These are phyloP conservation scores for Ochotona princeps DNA, from an alignment of 2,113 vertebrate species.

Conservation along the genomic window DNA sequence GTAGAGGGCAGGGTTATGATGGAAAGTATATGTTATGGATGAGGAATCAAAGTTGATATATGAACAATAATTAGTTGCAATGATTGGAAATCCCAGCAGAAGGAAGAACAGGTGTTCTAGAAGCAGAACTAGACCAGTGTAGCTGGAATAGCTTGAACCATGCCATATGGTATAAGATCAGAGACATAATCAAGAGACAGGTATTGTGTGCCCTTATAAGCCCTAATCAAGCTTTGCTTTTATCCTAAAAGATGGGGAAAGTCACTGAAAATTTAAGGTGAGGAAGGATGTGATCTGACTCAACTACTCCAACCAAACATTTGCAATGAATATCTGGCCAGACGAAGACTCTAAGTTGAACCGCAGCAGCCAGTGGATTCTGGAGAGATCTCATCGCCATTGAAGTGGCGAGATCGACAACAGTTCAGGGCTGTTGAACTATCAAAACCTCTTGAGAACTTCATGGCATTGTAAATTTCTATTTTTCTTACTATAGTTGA, in stretches of 20 bases:
- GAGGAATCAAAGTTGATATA: not conserved
- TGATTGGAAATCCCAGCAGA: not conserved
- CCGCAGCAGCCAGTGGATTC: too few relatives aligned
- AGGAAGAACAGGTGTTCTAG: not conserved
- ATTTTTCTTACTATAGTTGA: too few relatives aligned
- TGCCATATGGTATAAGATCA: not conserved
- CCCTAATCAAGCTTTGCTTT: not conserved
- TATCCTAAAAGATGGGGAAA: not conserved
- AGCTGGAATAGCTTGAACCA: not conserved
- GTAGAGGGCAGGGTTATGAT: rapidly evolving
- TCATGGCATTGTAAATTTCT: too few relatives aligned
- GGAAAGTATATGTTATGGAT: not conserved
- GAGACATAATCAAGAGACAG: not conserved
- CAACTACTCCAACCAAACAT: too few relatives aligned
- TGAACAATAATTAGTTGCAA: not conserved
- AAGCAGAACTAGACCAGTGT: not conserved
- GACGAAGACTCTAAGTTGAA: too few relatives aligned
- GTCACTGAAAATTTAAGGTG: not conserved
- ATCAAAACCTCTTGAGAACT: too few relatives aligned
- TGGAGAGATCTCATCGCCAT: too few relatives aligned
- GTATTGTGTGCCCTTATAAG: not conserved
- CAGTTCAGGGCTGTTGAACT: too few relatives aligned
- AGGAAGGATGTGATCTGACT: not conserved
- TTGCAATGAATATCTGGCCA: too few relatives aligned
- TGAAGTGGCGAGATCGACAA: too few relatives aligned